A percentile compares a stretch with the other conserved stretches of the same genome.
Conservation (phyloP, 2,888 invertebrate genomes). For the Yponomeuta plumbellus region DNA sequence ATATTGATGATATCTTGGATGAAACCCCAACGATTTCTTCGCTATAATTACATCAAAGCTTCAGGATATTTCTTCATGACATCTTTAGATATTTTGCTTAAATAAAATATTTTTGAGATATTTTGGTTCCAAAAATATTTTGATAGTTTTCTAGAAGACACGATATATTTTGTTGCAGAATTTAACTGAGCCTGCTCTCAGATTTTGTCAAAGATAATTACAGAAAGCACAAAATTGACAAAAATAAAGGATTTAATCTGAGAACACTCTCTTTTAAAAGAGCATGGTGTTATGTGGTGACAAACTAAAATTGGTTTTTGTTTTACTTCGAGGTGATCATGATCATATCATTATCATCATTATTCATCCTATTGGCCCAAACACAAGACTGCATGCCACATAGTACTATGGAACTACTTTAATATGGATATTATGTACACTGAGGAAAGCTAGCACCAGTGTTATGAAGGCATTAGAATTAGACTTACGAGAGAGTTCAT, state of each 20-base stretch:
- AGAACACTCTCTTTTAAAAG: neutral
- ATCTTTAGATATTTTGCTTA: constrained; percentile 5
- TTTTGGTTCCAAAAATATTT: neutral
- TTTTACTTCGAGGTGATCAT: neutral
- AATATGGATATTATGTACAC: constrained; percentile 26
- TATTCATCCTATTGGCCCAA: constrained; percentile 22
- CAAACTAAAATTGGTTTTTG: constrained; percentile 11
- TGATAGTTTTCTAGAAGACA: neutral
- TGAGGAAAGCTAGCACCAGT: constrained; percentile 62
- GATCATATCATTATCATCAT: constrained; percentile 19
- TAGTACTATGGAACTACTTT: constrained; percentile 67
- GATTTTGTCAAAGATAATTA: neutral
- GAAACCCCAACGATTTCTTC: too few relatives aligned
- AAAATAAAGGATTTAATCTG: neutral
- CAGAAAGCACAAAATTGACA: neutral
- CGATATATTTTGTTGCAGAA: neutral
- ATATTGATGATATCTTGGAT: constrained; percentile 43
- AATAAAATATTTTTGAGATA: neutral
- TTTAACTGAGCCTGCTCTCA: neutral
- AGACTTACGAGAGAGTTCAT: neutral
- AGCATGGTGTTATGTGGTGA: constrained; percentile 74
- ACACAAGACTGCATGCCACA: constrained; percentile 52
- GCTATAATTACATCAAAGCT: neutral
- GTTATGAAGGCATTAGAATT: constrained; percentile 51
- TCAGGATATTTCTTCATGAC: constrained; percentile 65